A percentile compares a stretch with the other conserved stretches of the same genome.
These are phyloP conservation scores for Schizaphis graminum DNA, from an alignment of 2,888 invertebrate genomes.

Conservation along the genomic window DNA sequence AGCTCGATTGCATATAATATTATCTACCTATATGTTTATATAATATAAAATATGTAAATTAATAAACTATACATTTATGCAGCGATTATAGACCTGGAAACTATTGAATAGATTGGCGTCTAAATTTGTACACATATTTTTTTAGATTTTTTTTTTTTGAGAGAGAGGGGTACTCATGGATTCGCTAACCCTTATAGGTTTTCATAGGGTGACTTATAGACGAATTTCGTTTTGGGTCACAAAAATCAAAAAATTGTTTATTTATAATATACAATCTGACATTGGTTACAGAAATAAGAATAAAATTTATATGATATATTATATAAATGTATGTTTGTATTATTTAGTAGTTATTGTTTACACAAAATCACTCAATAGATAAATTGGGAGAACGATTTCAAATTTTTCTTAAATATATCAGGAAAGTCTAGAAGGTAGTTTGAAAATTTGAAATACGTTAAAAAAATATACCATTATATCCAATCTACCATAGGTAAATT, in stretches of 20 bases:
- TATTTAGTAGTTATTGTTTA: no score
- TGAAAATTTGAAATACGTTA: not conserved
- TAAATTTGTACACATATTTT: not conserved
- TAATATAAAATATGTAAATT: not conserved
- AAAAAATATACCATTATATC: not conserved
- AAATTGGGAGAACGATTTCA: not conserved
- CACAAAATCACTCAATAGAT: not conserved
- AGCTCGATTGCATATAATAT: not conserved
- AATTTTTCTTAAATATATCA: not conserved
- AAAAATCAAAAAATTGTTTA: not conserved
- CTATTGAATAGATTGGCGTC: not conserved
- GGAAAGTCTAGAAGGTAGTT: not conserved
- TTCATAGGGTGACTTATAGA: not conserved
- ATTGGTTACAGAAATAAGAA: not conserved
- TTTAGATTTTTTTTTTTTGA: not conserved
- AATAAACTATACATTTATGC: not conserved
- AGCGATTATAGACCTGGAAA: not conserved
- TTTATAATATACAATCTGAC: not conserved
- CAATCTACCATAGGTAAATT: not conserved
- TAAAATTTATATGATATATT: no score
- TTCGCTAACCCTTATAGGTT: not conserved
- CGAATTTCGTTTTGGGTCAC: not conserved
- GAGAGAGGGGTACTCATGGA: not conserved
- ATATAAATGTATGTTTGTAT: no score
- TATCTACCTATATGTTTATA: not conserved